Percentiles rank a stretch among this genome's conserved stretches.
phyloP scores from a whole-genome alignment of 2,888 invertebrate genomes.

The Diabrotica balteata region DNA sequence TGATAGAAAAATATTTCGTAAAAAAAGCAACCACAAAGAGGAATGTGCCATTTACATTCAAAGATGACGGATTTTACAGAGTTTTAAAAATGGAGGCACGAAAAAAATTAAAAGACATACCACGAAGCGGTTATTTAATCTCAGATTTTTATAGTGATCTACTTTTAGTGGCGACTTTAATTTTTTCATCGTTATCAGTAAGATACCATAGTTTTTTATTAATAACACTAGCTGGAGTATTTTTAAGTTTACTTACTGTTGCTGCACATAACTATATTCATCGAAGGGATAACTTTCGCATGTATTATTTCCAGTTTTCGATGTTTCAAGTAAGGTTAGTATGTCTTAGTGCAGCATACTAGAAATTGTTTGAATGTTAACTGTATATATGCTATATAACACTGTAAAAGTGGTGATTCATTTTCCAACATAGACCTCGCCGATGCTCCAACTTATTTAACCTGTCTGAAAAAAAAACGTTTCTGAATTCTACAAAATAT shows the following conservation, averaged over 20 bases:
- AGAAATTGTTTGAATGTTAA: too few relatives aligned
- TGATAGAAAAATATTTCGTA: conserved; percentile 71
- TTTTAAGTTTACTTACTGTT: conserved; percentile 62
- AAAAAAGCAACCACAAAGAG: conserved; percentile 68
- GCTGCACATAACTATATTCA: conserved; percentile 81
- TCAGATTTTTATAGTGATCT: conserved; percentile 19
- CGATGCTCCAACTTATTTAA: too few relatives aligned
- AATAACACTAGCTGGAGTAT: conserved; percentile 64
- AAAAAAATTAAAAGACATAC: conserved; percentile 66
- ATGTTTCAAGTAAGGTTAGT: conserved; percentile 66
- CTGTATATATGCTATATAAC: conserved; percentile 20
- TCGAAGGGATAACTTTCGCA: conserved; percentile 76
- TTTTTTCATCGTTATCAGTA: conserved; percentile 50
- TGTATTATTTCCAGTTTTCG: conserved; percentile 77
- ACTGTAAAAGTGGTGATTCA: background rate
- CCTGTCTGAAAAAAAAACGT: too few relatives aligned
- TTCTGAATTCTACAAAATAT: too few relatives aligned
- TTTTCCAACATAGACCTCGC: too few relatives aligned
- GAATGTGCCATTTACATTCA: conserved; percentile 75
- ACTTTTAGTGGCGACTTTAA: background rate
- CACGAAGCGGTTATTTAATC: conserved; percentile 48
- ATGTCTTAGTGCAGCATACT: too few relatives aligned
- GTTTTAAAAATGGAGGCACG: conserved; percentile 68
- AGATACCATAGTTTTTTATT: conserved; percentile 56
- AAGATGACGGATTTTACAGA: conserved; percentile 76